Evolutionary conservation across 2,888 invertebrate genomes (phyloP).

Genomic region (Sipunculus nudus): DNA sequence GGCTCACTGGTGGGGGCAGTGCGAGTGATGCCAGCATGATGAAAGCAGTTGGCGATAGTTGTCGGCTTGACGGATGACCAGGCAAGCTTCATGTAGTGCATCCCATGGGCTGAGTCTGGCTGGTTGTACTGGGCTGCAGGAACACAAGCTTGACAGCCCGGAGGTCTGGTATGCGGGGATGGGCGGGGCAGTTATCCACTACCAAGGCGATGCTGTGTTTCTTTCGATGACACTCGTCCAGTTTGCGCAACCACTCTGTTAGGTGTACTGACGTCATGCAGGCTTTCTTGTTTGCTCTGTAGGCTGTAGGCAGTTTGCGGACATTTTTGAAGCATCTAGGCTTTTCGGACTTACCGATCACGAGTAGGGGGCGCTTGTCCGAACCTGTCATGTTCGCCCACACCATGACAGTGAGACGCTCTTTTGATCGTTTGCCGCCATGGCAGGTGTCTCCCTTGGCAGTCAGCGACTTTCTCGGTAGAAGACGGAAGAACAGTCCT

Average conservation of each 20-base stretch:
- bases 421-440: slow-evolving; percentile 41
- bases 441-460: slow-evolving; percentile 32
- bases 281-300: slow-evolving; percentile 36
- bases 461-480: slow-evolving; percentile 33
- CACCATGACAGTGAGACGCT: slow-evolving; percentile 32
- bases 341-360: slow-evolving; percentile 36
- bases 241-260: slow-evolving; percentile 40
- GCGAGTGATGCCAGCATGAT: no score
- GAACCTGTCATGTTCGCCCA: slow-evolving; percentile 38
- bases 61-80: no score
- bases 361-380: slow-evolving; percentile 33
- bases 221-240: no score
- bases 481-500: slow-evolving; percentile 35
- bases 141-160: no score
- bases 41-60: no score
- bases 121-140: no score
- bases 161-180: no score
- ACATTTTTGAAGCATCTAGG: slow-evolving; percentile 39
- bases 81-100: no score
- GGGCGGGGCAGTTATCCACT: no score
- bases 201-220: no score
- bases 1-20: no score
- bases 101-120: no score
- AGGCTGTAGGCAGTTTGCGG: slow-evolving; percentile 30
- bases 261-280: slow-evolving; percentile 41